phyloP scores from a whole-genome alignment of 2,113 vertebrate species.

The Solenodon paradoxus region DNA sequence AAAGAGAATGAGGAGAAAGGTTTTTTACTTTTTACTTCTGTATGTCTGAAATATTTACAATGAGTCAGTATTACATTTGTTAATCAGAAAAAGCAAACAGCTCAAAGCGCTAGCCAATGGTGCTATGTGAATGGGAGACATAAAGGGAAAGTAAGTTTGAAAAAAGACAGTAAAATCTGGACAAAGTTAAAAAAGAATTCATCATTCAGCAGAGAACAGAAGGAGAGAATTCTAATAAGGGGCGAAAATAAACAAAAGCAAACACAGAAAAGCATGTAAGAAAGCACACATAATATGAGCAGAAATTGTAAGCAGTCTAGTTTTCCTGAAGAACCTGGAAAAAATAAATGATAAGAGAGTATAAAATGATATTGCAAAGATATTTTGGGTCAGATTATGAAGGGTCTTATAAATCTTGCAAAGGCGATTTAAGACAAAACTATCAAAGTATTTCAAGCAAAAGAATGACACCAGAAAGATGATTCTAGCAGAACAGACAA shows the following conservation, averaged over 20 bases:
- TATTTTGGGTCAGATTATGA: background rate
- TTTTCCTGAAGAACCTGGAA: background rate
- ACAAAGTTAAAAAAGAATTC: background rate
- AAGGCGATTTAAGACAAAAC: background rate
- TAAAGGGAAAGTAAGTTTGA: background rate
- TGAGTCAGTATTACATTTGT: background rate
- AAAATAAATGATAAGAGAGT: background rate
- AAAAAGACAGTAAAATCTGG: background rate
- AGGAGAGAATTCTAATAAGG: background rate
- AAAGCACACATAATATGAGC: background rate
- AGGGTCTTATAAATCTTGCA: background rate
- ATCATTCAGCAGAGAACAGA: background rate
- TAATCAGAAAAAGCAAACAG: background rate
- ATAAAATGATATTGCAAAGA: background rate
- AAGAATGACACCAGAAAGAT: background rate
- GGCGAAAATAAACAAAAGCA: background rate
- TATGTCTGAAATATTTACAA: background rate
- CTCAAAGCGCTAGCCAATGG: background rate
- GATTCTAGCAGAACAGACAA: background rate
- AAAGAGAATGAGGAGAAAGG: background rate
- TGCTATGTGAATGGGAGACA: background rate
- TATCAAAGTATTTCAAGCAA: background rate
- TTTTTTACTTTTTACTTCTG: background rate
- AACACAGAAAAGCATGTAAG: conserved; percentile 15
- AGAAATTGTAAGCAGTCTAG: background rate